phyloP scores from a whole-genome alignment of 2,888 invertebrate genomes.

The Neria commutata region DNA sequence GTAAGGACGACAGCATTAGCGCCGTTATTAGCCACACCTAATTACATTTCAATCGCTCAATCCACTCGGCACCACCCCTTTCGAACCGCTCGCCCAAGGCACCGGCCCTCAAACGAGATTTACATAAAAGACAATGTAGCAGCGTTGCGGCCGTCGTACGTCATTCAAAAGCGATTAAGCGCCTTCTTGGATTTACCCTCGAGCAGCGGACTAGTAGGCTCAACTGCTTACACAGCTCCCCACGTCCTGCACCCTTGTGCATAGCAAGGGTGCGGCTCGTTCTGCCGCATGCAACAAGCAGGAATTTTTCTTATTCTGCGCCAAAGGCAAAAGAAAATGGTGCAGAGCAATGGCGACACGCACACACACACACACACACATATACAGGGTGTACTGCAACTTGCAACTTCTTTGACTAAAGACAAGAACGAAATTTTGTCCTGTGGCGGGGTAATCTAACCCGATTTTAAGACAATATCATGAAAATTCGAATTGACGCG shows the following conservation, averaged over 20 bases:
- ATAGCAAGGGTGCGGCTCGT: constrained; percentile 10
- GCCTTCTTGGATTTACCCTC: no score
- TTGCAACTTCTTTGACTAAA: no score
- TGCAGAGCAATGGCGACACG: no score
- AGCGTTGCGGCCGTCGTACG: no score
- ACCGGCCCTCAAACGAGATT: constrained; percentile 20
- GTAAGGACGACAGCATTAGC: neutral
- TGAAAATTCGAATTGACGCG: no score
- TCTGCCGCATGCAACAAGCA: neutral
- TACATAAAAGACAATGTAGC: constrained; percentile 21
- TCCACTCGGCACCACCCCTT: neutral
- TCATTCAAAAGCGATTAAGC: constrained; percentile 53
- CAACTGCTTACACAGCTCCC: constrained; percentile 19
- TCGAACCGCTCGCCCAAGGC: neutral
- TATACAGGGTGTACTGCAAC: no score
- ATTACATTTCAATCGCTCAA: constrained; percentile 51
- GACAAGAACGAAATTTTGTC: no score
- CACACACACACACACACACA: no score
- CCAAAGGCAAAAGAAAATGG: neutral
- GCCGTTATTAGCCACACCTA: constrained; percentile 45
- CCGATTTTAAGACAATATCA: no score
- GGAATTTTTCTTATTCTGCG: neutral
- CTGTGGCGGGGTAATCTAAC: no score
- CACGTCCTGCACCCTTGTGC: neutral
- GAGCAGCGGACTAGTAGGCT: constrained; percentile 36